phyloP scores from a whole-genome alignment of 2,113 vertebrate genomes.

The Saguinus midas region DNA sequence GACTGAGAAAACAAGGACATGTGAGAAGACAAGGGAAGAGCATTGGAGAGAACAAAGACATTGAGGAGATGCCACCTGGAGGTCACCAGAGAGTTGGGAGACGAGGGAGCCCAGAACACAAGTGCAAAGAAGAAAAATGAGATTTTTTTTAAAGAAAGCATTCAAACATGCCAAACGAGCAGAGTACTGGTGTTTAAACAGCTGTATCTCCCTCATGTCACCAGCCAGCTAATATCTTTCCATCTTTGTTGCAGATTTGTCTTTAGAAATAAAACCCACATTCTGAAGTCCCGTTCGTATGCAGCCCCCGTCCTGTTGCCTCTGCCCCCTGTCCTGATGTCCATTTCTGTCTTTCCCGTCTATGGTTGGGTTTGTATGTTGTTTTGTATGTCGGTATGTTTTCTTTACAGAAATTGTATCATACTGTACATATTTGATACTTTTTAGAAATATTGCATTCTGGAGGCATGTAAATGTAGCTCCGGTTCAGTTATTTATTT shows the following conservation, averaged over 20 bases:
- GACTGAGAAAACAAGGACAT: not conserved
- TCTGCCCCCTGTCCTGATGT: not conserved
- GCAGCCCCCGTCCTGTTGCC: fast-evolving
- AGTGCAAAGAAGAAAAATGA: too few species aligned
- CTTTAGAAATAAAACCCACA: not conserved
- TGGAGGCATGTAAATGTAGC: not conserved
- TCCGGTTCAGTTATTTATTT: not conserved
- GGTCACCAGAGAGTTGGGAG: not conserved
- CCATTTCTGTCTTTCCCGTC: not conserved
- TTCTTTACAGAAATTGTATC: not conserved
- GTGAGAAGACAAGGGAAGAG: not conserved
- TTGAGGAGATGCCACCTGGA: not conserved
- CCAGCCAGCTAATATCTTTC: not conserved
- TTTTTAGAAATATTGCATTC: not conserved
- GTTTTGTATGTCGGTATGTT: not conserved
- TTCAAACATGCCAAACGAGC: not conserved
- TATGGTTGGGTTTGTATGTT: not conserved
- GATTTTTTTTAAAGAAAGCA: not conserved
- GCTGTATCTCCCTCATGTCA: not conserved
- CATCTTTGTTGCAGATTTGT: not conserved
- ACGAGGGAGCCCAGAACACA: too few species aligned
- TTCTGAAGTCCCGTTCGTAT: not conserved
- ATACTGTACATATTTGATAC: not conserved
- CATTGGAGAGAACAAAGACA: not conserved
- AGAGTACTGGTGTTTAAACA: not conserved